Conservation (phyloP, 2,888 invertebrate genomes). For the Zele albiditarsus region DNA sequence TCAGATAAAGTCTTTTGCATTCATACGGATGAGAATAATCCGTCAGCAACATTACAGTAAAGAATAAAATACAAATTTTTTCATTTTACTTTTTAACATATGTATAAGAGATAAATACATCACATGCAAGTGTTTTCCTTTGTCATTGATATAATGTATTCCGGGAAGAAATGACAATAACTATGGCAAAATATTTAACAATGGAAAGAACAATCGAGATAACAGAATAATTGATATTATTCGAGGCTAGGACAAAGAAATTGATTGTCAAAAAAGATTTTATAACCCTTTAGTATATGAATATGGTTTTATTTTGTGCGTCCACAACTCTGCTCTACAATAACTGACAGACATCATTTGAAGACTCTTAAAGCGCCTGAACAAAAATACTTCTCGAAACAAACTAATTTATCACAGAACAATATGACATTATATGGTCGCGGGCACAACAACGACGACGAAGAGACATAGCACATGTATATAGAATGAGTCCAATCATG, state of each 20-base stretch:
- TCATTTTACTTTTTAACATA: background rate
- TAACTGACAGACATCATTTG: background rate
- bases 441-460: background rate
- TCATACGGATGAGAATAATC: background rate
- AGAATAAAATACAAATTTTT: background rate
- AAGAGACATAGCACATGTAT: conserved; percentile 9
- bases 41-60: background rate
- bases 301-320: no score
- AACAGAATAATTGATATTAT: no score
- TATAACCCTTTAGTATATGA: no score
- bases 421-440: conserved; percentile 51
- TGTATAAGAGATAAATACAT: no score
- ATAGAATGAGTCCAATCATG: conserved; percentile 42
- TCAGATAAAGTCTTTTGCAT: conserved; percentile 26
- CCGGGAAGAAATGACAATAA: no score
- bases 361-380: background rate
- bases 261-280: no score
- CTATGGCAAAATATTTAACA: no score
- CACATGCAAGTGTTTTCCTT: no score
- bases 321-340: no score
- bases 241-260: no score
- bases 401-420: conserved; percentile 63
- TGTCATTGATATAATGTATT: no score
- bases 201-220: no score
- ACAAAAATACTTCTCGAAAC: conserved; percentile 55